These are phyloP conservation scores for Graphium colonna DNA, from an alignment of 2,888 invertebrate genomes.

Conservation along the genomic window DNA sequence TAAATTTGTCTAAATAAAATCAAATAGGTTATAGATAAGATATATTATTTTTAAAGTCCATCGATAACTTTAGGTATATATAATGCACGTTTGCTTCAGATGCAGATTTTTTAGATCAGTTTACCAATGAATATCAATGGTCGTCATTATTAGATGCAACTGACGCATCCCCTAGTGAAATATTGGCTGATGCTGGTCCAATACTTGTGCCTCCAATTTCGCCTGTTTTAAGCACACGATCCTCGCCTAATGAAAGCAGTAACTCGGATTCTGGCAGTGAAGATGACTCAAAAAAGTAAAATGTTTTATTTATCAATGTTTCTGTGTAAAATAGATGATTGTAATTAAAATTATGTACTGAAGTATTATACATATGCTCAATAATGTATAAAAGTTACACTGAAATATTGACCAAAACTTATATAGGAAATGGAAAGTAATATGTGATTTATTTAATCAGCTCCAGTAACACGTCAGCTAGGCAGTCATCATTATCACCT, in stretches of 20 bases:
- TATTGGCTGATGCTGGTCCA: conserved; percentile 70
- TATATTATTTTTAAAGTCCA: conserved; percentile 3
- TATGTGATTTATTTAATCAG: conserved; percentile 30
- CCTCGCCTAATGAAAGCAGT: conserved; percentile 61
- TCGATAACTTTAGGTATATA: neutral
- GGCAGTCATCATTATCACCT: conserved; percentile 61
- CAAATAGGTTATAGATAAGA: neutral
- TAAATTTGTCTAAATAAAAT: neutral
- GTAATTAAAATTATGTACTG: no score
- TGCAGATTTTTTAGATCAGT: conserved; percentile 66
- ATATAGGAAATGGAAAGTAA: no score
- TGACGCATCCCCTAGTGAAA: conserved; percentile 73
- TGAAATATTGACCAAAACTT: no score
- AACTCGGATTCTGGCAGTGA: conserved; percentile 72
- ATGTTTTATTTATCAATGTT: neutral
- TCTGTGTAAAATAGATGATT: no score
- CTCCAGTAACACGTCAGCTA: conserved; percentile 48
- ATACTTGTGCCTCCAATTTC: conserved; percentile 61
- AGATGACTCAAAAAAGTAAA: conserved; percentile 71
- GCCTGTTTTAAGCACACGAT: conserved; percentile 57
- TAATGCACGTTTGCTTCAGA: conserved; percentile 39
- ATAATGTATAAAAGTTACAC: no score
- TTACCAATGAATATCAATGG: conserved; percentile 65
- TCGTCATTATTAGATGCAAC: conserved; percentile 64
- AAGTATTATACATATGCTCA: no score